Evolutionary conservation across 2,797 vertebrate genomes (phyloP).

Genomic region (Parauchenoglanis punctatus): DNA sequence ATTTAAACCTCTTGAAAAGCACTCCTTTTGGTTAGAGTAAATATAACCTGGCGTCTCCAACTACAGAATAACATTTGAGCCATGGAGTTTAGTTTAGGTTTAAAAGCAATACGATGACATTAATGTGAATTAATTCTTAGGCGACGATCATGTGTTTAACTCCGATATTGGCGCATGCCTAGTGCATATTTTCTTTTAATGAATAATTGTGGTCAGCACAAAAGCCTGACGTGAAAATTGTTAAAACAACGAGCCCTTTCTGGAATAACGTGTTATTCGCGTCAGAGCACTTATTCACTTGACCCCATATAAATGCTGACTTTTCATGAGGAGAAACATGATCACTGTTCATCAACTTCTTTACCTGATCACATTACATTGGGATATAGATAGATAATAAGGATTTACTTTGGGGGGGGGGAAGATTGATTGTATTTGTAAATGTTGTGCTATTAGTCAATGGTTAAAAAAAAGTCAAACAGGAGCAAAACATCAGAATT

Average conservation of each 20-base stretch:
- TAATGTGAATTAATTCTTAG: neutral
- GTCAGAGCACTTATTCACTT: neutral
- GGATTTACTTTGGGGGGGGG: neutral
- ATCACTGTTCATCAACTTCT: neutral
- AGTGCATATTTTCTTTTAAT: neutral
- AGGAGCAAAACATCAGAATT: neutral
- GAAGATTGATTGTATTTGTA: neutral
- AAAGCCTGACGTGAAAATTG: neutral
- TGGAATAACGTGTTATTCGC: neutral
- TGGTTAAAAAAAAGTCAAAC: neutral
- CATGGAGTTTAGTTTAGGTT: neutral
- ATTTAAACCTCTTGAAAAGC: neutral
- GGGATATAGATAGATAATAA: neutral
- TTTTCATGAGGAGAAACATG: conserved; percentile 1
- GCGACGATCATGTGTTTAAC: neutral
- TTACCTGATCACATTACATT: neutral
- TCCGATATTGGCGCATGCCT: too few relatives aligned
- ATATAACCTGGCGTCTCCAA: neutral
- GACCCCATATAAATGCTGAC: neutral
- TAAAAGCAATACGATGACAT: neutral
- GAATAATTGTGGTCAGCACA: neutral
- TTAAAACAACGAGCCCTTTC: neutral
- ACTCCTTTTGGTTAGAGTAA: neutral
- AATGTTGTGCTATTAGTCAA: neutral
- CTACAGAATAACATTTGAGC: neutral